Conservation (phyloP, 2,113 vertebrate genomes). For the Mungos mungo region DNA sequence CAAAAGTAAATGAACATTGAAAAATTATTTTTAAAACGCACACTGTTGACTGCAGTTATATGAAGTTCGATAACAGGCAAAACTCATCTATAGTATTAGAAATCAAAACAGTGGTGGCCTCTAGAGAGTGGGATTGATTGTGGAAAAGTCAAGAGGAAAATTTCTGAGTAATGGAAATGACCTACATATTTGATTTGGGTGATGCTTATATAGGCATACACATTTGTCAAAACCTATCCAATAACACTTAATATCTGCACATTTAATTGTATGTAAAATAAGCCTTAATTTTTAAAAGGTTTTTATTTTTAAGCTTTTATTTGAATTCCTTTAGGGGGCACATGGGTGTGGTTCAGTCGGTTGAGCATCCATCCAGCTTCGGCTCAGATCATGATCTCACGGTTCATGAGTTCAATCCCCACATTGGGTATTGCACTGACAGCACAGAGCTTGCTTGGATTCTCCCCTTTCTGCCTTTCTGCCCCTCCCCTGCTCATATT, state of each 20-base stretch:
- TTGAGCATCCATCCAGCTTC: no score
- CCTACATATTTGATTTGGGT: not conserved
- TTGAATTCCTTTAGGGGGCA: not conserved
- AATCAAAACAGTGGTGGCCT: not conserved
- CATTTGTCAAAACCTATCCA: not conserved
- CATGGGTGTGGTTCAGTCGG: no score
- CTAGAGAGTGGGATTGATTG: not conserved
- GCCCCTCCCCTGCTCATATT: no score
- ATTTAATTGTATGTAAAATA: not conserved
- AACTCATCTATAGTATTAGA: not conserved
- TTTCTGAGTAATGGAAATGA: not conserved
- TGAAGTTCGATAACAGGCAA: not conserved
- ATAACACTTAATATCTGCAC: not conserved
- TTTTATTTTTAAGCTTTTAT: not conserved
- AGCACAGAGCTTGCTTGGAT: no score
- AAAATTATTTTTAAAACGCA: not conserved
- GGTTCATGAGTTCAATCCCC: no score
- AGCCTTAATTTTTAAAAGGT: not conserved
- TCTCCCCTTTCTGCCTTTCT: no score
- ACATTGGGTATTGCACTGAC: no score
- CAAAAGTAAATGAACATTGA: no score
- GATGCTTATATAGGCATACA: not conserved
- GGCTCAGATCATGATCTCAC: no score
- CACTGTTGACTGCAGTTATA: not conserved
- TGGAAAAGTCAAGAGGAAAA: not conserved